These are phyloP conservation scores for Drosophila meridionalis DNA, from an alignment of 2,888 invertebrate genomes.

Conservation along the genomic window DNA sequence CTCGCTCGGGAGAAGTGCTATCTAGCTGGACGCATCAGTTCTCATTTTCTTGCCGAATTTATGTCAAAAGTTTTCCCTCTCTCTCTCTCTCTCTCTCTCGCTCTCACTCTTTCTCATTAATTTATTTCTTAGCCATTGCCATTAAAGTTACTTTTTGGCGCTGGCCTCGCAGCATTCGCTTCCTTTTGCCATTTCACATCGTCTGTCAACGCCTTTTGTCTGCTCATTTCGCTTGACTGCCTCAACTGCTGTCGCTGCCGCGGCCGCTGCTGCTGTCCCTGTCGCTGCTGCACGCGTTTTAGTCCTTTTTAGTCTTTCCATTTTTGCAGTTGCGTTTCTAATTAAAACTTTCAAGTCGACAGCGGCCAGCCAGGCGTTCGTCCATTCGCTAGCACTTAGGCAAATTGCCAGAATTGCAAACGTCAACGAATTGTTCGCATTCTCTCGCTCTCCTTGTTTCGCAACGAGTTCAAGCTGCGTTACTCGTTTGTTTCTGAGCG, in stretches of 20 bases:
- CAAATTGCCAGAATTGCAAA: constrained; percentile 70
- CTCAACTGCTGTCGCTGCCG: constrained; percentile 23
- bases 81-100: too few species aligned
- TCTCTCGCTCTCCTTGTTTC: background rate
- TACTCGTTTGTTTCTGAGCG: background rate
- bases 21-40: constrained; percentile 66
- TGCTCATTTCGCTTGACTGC: constrained; percentile 77
- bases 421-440: constrained; percentile 10
- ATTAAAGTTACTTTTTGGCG: constrained; percentile 63
- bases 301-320: constrained; percentile 23
- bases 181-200: constrained; percentile 50
- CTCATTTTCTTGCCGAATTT: constrained; percentile 71
- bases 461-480: background rate
- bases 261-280: background rate
- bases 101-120: constrained; percentile 41
- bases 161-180: constrained; percentile 44
- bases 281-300: background rate
- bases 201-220: constrained; percentile 76
- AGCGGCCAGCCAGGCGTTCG: constrained; percentile 37
- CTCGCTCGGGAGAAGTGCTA: background rate
- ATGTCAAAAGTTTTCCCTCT: constrained; percentile 73
- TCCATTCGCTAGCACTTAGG: constrained; percentile 68
- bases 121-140: constrained; percentile 44
- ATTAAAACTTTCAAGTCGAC: constrained; percentile 69
- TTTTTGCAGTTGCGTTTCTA: constrained; percentile 76